Evolutionary conservation across 2,888 invertebrate genomes (phyloP).

Genomic region (Oxycera nigricornis): DNA sequence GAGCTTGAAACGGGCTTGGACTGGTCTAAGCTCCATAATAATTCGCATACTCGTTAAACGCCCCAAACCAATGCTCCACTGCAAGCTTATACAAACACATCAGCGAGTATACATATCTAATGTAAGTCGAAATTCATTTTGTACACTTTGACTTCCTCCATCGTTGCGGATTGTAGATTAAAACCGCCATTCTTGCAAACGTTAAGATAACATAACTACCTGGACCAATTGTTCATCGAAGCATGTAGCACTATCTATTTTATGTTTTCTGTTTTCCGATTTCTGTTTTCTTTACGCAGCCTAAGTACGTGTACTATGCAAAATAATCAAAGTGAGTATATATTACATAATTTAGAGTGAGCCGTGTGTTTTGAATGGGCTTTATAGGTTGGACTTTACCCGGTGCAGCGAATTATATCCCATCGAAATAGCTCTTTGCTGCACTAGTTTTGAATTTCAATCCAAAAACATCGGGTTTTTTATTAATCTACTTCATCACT

Average conservation of each 20-base stretch:
- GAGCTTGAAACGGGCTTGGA: slow-evolving; percentile 2
- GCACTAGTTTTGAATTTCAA: too few species aligned
- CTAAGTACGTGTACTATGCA: slow-evolving; percentile 11
- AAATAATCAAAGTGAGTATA: slow-evolving; percentile 19
- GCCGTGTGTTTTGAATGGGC: too few species aligned
- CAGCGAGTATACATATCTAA: not conserved
- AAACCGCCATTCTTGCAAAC: slow-evolving; percentile 32
- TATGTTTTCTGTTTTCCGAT: slow-evolving; percentile 25
- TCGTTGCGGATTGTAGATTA: slow-evolving; percentile 1
- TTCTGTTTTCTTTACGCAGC: slow-evolving; percentile 19
- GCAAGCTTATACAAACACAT: not conserved
- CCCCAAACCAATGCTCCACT: not conserved
- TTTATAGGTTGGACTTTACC: too few species aligned
- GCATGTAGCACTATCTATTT: slow-evolving; percentile 45
- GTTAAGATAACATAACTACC: slow-evolving; percentile 44
- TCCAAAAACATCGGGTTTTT: too few species aligned
- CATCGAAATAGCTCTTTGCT: too few species aligned
- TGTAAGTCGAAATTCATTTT: slow-evolving; percentile 2
- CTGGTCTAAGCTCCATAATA: not conserved
- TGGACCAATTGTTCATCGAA: slow-evolving; percentile 47
- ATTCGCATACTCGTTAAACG: not conserved
- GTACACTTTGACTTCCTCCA: not conserved
- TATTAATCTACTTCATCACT: too few species aligned
- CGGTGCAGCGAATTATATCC: too few species aligned
- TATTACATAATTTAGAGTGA: slow-evolving; percentile 28